Evolutionary conservation across 2,797 vertebrate genomes (phyloP).

Genomic region (Tarsius wallacei): DNA sequence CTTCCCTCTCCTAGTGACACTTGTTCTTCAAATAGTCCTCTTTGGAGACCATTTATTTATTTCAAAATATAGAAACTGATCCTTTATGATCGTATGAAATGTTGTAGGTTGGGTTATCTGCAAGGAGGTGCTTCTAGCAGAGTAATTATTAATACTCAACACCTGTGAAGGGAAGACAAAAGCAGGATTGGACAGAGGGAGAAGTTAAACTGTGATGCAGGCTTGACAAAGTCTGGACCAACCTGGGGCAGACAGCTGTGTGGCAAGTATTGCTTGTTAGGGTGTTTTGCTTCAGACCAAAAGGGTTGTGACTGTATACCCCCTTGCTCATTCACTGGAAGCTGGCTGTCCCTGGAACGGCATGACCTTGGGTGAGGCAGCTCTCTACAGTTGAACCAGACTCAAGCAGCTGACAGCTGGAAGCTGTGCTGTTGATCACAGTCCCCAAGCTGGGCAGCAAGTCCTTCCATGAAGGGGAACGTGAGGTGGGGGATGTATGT

Average conservation of each 20-base stretch:
- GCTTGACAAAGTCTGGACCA: neutral
- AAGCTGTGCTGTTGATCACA: neutral
- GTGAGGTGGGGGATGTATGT: neutral
- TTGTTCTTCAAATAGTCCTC: neutral
- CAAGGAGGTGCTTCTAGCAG: neutral
- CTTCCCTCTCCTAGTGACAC: neutral
- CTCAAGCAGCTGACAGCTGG: neutral
- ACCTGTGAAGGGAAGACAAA: neutral
- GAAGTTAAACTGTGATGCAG: neutral
- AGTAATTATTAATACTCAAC: neutral
- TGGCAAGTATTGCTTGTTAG: neutral
- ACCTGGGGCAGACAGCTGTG: neutral
- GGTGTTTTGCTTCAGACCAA: neutral
- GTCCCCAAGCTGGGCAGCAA: neutral
- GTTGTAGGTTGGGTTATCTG: neutral
- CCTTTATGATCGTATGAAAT: neutral
- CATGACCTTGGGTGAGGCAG: neutral
- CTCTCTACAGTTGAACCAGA: neutral
- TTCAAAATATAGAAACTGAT: constrained; percentile 4
- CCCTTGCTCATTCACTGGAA: neutral
- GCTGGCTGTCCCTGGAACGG: neutral
- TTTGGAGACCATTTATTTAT: constrained; percentile 29
- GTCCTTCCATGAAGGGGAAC: neutral
- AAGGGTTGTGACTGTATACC: no score
- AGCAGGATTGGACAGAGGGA: neutral